Base-by-base conservation (phyloP, 2,113 vertebrate species). In the Ophthalmolycus amberensis region DNA sequence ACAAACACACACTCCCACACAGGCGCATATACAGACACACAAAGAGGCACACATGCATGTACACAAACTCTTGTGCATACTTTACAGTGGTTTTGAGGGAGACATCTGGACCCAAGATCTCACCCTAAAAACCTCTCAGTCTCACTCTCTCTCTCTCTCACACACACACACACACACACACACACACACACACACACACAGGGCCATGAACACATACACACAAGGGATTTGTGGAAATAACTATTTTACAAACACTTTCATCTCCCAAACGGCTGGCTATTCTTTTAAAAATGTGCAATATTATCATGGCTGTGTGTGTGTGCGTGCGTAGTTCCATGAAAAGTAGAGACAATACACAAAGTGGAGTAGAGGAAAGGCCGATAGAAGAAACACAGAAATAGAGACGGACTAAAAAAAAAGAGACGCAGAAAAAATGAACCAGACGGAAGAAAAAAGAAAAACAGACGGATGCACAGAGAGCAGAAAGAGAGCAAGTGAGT, bases 401-500 rank as follows among this genome's bases (percentile, higher is more conserved):
- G 42, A 82, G 27, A 66, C 52, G 52, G 60, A 77, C n/a, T 71
- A 74, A 84, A 79, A 40, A 40, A 75, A 37, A 34, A 85, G 22
- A 78, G 11, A 66, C 37, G 76, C 8, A 77, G 52, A 89, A 82
- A 77, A 86, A 88, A 74, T 64, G 63, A 64, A 78, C 60, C 78
- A 73, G 76, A 87, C 32, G 25, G 82, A 83, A 82, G 78, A 77
- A 89, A 86, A 87, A 78, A 74, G 62, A 62, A 65, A 88, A 85
- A 85, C 54, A 89, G 80, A 88, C 83, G 79, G 83, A 88, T 82
- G 85, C 82, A 88, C 75, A 86, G 66, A 88, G 75, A 77, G 73
- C 80, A 83, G 77, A 90, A 85, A 88, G 80, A 84, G 81, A 85
- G 86, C 71, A 79, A 89, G 85, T 76, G 84, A 87, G 85, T 76